Base-by-base conservation (phyloP, 2,797 vertebrate species). In the Paedocypris micromegethes region DNA sequence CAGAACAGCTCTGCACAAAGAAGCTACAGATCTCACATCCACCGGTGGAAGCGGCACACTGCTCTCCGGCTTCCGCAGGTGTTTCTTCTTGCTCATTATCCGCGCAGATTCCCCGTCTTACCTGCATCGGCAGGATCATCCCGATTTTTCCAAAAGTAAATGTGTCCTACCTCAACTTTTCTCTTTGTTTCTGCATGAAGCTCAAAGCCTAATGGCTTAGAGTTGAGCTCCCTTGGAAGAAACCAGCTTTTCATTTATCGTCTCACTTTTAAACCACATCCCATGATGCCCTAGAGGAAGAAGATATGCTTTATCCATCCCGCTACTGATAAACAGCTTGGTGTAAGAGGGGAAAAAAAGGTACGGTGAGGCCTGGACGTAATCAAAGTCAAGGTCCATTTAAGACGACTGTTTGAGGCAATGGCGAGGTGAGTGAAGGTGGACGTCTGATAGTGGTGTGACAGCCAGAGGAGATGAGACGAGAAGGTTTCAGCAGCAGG, bases 351-450 rank as follows among this genome's bases (percentile, higher is more conserved):
- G 23, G 79, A 83, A 80, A 72, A 51, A 70, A 76, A 68, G 77
- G 77, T 72, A 80, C 70, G 72, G 67, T 54, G 62, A n/a, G 61
- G 72, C 76, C 71, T 60, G 75, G 68, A 76, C 48, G 73, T 76
- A 85, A 83, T 86, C 80, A 82, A 81, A 81, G 73, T 80, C 78
- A 80, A 72, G 77, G 69, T 81, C 72, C 73, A 80, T 81, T 86
- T 80, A 76, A 75, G 76, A 68, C 45, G 58, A 60, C 67, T 70
- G 68, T 53, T 0, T 47, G 56, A 68, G 57, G 55, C 8, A 64
- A 43, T 55, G 39, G 47, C 9, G 47, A 52, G 58, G 39, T 40
- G 49, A 53, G 41, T 9, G 43, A 9, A 39, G 37, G 9, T 9
- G 64, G 54, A 5, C 46, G 48, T 5, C 60, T 39, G 50, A 70